Evolutionary conservation across 2,797 vertebrate species (phyloP).

Genomic region (Sebastiscus tertius): DNA sequence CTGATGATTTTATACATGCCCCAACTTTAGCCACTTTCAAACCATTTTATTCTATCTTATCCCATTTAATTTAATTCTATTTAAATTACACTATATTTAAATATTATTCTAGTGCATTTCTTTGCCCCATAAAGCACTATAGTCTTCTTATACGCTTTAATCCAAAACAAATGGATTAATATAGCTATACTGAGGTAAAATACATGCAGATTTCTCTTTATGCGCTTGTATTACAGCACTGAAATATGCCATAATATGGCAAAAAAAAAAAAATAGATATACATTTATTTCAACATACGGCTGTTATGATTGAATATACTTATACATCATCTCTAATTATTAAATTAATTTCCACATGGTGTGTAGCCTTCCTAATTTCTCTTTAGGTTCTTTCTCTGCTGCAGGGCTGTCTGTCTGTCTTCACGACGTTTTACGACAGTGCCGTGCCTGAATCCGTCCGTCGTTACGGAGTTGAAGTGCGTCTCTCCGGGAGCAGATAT

Average conservation of each 20-base stretch:
- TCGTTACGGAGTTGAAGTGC: slow-evolving; percentile 74
- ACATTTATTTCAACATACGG: background rate
- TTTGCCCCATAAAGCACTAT: background rate
- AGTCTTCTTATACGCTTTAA: background rate
- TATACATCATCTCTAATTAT: background rate
- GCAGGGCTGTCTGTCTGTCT: slow-evolving; percentile 36
- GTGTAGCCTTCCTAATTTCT: background rate
- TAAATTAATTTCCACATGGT: background rate
- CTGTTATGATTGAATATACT: background rate
- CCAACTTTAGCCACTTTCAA: no score
- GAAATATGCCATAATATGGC: background rate
- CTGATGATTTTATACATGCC: no score
- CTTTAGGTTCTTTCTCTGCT: slow-evolving; percentile 43
- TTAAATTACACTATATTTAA: no score
- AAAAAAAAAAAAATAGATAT: background rate
- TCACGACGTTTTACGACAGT: slow-evolving; percentile 86
- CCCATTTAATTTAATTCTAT: no score
- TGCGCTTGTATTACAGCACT: background rate
- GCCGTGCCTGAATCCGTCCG: slow-evolving; percentile 72
- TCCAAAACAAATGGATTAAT: background rate
- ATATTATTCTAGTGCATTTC: no score
- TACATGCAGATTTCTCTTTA: no score
- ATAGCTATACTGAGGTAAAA: background rate
- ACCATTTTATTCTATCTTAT: no score
- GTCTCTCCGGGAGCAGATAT: slow-evolving; percentile 82